Conservation (phyloP, 2,888 invertebrate species). For the Hoplodrina blanda region DNA sequence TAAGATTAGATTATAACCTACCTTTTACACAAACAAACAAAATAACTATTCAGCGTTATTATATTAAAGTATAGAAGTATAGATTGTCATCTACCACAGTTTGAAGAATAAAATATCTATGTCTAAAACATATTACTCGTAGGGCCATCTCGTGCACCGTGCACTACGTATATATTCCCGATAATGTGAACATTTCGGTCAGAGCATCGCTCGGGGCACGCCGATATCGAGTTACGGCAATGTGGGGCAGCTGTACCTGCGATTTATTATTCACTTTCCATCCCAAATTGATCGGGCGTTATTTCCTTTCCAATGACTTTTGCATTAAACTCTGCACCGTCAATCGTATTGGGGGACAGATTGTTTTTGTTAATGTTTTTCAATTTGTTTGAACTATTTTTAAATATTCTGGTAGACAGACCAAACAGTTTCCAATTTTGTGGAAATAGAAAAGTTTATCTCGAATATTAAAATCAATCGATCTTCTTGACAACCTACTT, state of each 20-base stretch:
- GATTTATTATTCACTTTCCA: constrained; percentile 68
- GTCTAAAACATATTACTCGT: neutral
- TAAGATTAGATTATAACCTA: no score
- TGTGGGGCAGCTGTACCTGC: constrained; percentile 52
- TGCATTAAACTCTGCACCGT: constrained; percentile 51
- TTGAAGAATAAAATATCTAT: constrained; percentile 1
- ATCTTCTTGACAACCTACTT: neutral
- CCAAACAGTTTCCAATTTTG: neutral
- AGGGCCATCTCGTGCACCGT: constrained; percentile 22
- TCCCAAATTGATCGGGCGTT: constrained; percentile 65
- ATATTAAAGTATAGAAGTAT: no score
- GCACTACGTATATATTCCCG: constrained; percentile 27
- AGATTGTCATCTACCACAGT: no score
- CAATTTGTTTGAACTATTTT: constrained; percentile 7
- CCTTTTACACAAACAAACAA: no score
- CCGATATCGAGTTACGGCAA: constrained; percentile 60
- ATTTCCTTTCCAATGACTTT: constrained; percentile 62
- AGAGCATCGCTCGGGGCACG: constrained; percentile 50
- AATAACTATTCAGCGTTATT: no score
- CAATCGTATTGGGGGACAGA: constrained; percentile 38
- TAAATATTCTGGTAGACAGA: neutral
- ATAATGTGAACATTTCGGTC: constrained; percentile 59
- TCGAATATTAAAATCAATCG: neutral
- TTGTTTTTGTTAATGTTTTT: constrained; percentile 24
- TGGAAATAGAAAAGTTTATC: neutral